phyloP scores from a whole-genome alignment of 2,888 invertebrate genomes.

The Dusona sp. region DNA sequence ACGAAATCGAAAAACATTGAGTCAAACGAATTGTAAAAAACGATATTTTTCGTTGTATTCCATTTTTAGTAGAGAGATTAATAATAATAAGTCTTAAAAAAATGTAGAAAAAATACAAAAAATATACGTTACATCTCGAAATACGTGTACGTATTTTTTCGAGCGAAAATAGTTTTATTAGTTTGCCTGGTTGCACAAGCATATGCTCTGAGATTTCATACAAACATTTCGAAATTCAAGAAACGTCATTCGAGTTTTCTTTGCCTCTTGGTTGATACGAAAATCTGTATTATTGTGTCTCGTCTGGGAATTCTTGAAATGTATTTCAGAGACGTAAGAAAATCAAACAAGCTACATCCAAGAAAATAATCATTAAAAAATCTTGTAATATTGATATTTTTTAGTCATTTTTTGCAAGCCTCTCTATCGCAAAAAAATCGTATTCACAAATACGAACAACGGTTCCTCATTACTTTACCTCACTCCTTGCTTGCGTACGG shows the following conservation, averaged over 20 bases:
- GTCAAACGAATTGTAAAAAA: too few relatives aligned
- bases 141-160: neutral
- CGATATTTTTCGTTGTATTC: neutral
- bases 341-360: neutral
- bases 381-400: neutral
- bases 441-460: too few relatives aligned
- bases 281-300: neutral
- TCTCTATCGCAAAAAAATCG: neutral
- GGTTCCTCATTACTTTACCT: neutral
- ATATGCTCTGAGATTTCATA: neutral
- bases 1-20: too few relatives aligned
- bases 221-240: constrained; percentile 3
- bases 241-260: neutral
- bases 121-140: neutral
- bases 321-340: neutral
- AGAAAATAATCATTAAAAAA: neutral
- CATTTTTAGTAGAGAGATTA: neutral
- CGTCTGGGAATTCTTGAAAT: neutral
- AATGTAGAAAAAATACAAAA: neutral
- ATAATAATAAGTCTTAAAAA: neutral
- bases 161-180: constrained; percentile 12
- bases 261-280: neutral
- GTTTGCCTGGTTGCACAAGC: neutral
- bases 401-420: neutral
- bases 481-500: neutral